Base-by-base conservation (phyloP, 2,888 invertebrate species). In the Stenodema calcarata region DNA sequence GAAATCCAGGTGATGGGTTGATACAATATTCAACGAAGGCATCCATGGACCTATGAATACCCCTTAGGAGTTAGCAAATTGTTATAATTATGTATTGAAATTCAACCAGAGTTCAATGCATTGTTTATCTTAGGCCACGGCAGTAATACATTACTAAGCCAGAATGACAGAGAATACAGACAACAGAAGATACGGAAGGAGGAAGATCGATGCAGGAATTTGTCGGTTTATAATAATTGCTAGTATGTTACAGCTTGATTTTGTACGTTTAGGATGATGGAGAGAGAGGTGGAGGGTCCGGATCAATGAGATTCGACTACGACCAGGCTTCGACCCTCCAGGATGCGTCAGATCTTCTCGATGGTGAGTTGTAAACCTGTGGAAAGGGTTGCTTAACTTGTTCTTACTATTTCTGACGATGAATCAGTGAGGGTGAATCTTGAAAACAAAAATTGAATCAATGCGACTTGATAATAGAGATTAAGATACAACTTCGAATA, bases 321-420 rank as follows among this genome's bases (percentile, higher is more conserved):
- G 87, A 88, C 54, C 87, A 88, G 44, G 88, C 87, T 27, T 86
- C 69, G 23, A 81, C 86, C 23, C 80, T 88, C 41, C 88, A 88
- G 73, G 88, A 87, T 41, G 69, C 86, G 54, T 86, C 88, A 42
- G 88, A 88, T 75, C 70, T 88, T 47, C 70, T 88, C 12, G 88
- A 88, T 78, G 88, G 88, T 88, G 82, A 88, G 88, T 86, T 84
- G 44, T 44, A 30, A n/a, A 44, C 28, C 69, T 27, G 44, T 78
- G 82, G 82, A 69, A 35, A 62, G 82, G 82, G 44, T 69, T n/a
- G 42, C 42, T 62, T 62, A 28, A 82, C 11, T 54, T 54, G n/a
- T 4, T 23, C 54, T 23, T 62, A 18, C 4, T 42, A 23, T 78
- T 78, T 27, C 18, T 42, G 18, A 42, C 18, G 18, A 44, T 78